phyloP scores from a whole-genome alignment of 2,113 vertebrate species.

The Microtus pennsylvanicus region DNA sequence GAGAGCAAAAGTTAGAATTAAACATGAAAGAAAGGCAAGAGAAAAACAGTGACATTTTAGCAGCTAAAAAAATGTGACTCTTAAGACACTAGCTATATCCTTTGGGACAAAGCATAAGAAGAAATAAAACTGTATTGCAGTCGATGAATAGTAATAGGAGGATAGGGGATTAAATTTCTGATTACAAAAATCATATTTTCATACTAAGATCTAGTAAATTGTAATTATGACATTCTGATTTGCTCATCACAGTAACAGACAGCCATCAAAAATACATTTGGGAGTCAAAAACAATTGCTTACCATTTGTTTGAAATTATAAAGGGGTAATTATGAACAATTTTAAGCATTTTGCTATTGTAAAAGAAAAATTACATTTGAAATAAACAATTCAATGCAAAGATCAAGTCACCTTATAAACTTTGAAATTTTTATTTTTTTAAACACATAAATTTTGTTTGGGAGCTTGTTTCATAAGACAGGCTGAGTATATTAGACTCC shows the following conservation, averaged over 20 bases:
- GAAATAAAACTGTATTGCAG: neutral
- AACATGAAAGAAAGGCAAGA: constrained; percentile 26
- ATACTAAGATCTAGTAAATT: constrained; percentile 41
- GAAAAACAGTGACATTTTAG: constrained; percentile 16
- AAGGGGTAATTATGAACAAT: constrained; percentile 49
- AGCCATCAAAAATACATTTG: constrained; percentile 56
- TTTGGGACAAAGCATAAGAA: constrained; percentile 9
- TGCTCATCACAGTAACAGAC: constrained; percentile 13
- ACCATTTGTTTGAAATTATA: constrained; percentile 13
- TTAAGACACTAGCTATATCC: neutral
- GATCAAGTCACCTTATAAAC: neutral
- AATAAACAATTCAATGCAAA: constrained; percentile 35
- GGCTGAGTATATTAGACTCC: neutral
- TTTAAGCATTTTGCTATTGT: constrained; percentile 48
- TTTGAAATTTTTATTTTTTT: constrained; percentile 36
- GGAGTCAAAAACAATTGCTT: constrained; percentile 39
- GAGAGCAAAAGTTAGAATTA: constrained; percentile 14
- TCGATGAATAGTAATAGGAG: neutral
- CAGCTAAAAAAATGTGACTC: neutral
- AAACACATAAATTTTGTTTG: constrained; percentile 25
- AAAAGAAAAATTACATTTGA: constrained; percentile 45
- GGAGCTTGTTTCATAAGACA: neutral
- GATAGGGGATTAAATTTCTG: neutral
- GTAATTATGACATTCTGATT: neutral
- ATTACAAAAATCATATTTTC: constrained; percentile 57